These are phyloP conservation scores for Micronycteris hirsuta DNA, from an alignment of 2,113 vertebrate species.

Conservation along the genomic window DNA sequence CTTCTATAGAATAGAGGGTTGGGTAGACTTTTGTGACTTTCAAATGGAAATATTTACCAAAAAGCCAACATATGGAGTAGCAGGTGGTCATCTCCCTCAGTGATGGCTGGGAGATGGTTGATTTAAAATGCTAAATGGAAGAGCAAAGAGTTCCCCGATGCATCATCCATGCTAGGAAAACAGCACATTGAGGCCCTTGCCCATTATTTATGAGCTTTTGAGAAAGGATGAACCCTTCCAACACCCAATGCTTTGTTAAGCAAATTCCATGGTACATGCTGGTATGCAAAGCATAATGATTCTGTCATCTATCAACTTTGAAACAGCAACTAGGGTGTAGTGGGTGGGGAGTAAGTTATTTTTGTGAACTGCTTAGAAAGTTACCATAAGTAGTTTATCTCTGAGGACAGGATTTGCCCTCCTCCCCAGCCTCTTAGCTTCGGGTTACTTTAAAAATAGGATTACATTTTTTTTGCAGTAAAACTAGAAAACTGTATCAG, in stretches of 20 bases:
- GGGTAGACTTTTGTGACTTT: slow-evolving; percentile 69
- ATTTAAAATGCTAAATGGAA: slow-evolving; percentile 79
- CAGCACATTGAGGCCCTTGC: slow-evolving; percentile 8
- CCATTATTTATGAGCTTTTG: slow-evolving; percentile 45
- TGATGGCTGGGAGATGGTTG: slow-evolving; percentile 74
- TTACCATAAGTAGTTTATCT: background rate
- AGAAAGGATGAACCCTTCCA: slow-evolving; percentile 25
- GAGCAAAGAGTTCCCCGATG: slow-evolving; percentile 69
- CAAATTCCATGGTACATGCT: background rate
- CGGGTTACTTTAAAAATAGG: background rate
- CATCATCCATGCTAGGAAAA: slow-evolving; percentile 59
- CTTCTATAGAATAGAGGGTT: slow-evolving; percentile 31
- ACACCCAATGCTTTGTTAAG: slow-evolving; percentile 27
- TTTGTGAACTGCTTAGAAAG: background rate
- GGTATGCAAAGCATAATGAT: background rate
- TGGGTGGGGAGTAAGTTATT: background rate
- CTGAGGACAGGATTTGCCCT: background rate
- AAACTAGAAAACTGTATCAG: background rate
- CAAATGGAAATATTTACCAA: slow-evolving; percentile 76
- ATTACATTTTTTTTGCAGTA: background rate
- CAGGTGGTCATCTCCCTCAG: slow-evolving; percentile 80
- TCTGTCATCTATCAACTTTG: background rate
- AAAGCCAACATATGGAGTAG: slow-evolving; percentile 79
- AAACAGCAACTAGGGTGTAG: background rate
- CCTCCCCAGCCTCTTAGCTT: background rate